phyloP scores from a whole-genome alignment of 2,113 vertebrate genomes.

The Donacobius atricapilla region DNA sequence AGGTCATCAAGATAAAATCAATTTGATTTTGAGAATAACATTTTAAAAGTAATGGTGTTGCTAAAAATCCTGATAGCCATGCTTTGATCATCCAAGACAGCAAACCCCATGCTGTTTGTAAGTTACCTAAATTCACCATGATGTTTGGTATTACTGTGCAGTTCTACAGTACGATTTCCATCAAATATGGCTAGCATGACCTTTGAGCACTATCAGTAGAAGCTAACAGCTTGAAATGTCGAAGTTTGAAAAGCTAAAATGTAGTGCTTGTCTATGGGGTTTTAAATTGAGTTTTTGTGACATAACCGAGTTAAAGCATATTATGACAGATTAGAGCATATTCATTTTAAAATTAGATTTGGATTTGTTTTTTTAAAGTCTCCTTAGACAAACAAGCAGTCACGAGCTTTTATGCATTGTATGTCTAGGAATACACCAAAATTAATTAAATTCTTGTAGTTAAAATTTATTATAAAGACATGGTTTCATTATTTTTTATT shows the following conservation, averaged over 20 bases:
- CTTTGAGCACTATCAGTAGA: neutral
- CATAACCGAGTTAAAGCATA: neutral
- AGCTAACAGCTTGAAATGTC: neutral
- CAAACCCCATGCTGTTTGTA: neutral
- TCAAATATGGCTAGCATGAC: neutral
- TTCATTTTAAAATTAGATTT: neutral
- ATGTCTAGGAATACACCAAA: neutral
- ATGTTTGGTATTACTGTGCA: neutral
- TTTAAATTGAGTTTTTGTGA: neutral
- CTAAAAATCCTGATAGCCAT: neutral
- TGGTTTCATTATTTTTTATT: neutral
- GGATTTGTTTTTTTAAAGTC: neutral
- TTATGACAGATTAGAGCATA: neutral
- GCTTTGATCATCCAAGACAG: neutral
- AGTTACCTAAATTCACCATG: neutral
- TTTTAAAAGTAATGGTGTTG: neutral
- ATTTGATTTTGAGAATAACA: neutral
- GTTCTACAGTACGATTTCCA: neutral
- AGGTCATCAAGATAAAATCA: neutral
- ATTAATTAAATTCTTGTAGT: neutral
- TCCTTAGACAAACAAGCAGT: neutral
- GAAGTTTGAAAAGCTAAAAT: neutral
- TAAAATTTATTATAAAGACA: neutral
- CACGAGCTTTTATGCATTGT: rapidly evolving
- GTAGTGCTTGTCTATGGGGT: rapidly evolving